Base-by-base conservation (phyloP, 2,113 vertebrate genomes). In the Tachysurus vachellii region DNA sequence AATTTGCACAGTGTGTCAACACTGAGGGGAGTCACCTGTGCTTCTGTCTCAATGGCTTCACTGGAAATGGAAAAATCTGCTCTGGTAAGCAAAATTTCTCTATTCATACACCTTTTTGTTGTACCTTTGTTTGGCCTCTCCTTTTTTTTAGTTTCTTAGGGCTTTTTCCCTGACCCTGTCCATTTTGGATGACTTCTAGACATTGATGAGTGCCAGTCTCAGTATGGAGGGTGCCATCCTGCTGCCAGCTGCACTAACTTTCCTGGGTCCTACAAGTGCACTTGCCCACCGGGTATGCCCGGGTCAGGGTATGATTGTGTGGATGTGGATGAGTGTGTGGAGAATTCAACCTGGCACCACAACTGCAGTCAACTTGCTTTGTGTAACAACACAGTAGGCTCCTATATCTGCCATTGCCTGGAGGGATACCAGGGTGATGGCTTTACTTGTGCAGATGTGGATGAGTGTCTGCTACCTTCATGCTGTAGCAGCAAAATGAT, bases 131-230 rank as follows among this genome's bases (percentile, higher is more conserved):
- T 79, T 87, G 87, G 76, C 89, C 64, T 89, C 42, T 91, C 62
- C 86, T 89, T 53, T 83, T 94, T 90, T 62, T 36, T 56, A 53
- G 83, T 68, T 89, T 92, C 80, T 92, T 90, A 88, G 89, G 89
- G 73, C 89, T 94, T 79, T 93, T 94, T 92, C 88, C 92, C 90
- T 96, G 93, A 96, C 93, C 91, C 91, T 96, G 90, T 96, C 89
- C 94, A 93, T 96, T 96, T 96, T 96, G 95, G 94, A 94, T 95
- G 91, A 96, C 94, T 96, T 96, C 93, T 96, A 96, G 96, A 96
- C 96, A 89, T 95, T 92, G 95, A 96, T 95, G 96, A 96, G 92
- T 96, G 96, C 96, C 94, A 95, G 92, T 86, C 86, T 92, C 93
- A 94, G 93, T 95, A 95, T 50, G 95, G 95, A 95, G 93, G 95